Base-by-base conservation (phyloP, 2,888 invertebrate species). In the Nomada flava region DNA sequence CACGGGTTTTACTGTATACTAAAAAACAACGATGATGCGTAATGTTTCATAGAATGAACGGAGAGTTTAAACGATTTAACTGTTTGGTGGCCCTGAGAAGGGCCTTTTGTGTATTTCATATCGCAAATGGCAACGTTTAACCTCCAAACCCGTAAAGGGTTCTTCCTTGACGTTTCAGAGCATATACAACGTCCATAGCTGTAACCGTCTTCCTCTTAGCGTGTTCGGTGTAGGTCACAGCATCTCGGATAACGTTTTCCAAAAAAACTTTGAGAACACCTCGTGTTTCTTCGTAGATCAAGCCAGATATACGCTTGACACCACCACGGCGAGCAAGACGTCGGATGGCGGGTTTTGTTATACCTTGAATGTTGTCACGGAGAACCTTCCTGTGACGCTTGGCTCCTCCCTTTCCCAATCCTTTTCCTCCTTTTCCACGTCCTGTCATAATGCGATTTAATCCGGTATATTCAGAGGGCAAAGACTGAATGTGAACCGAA, bases 171-270 rank as follows among this genome's bases (percentile, higher is more conserved):
- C 29, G 29, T 29, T 95, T 95, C 84, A 95, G 90, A 47, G 95
- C 95, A 88, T 95, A 96, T 80, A 95, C 95, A 52, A 95, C 95
- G 86, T 95, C 95, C 95, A 95, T 95, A 83, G 95, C 95, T 5
- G 95, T 95, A 83, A 95, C 95, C 42, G 95, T 95, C 93, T 96
- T 95, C 89, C 95, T 75, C 4, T 86, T 86, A 0, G 85, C 83
- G 23, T 83, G 85, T 97, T 86, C 95, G 96, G 42, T 95, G 93
- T 95, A 95, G 70, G 95, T 95, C 84, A 95, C 95, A 77, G 95
- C 95, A 90, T 95, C 95, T 78, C 95, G 94, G 89, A 95, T 95
- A 4, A 95, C 90, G 89, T 95, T 95, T 91, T 96, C 95, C 59
- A 96, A 94, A 91, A 95, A 96, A 4, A 97, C 96, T 82, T 29